Evolutionary conservation across 1,140 invertebrate genomes (phyloP), one percentile per base, ranked within the genome.

Genomic region (Caenorhabditis briggsae): DNA sequence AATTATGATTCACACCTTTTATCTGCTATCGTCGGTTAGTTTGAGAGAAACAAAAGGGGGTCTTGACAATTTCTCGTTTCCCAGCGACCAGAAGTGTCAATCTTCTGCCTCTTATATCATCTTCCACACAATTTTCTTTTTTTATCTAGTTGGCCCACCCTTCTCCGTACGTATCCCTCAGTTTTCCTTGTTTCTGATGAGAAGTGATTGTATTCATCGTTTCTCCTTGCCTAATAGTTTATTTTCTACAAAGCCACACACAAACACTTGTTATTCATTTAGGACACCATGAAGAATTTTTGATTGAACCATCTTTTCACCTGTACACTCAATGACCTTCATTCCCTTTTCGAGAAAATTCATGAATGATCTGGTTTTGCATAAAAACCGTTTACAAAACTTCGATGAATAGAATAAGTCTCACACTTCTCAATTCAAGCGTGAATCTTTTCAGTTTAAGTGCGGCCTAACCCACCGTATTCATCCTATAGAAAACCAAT

Each of bases 1-100:
- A 53, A 78, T 70, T 46, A 70, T 48, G 65, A 70, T 50, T 78
- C 70, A 78, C 46, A 78, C 70, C 70, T 78, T 53, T 50, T 78
- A 78, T 50, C 43, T 78, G 8, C 46, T 70, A 70, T 70, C 41
- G 41, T n/a, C 65, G 65, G 65, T 70, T 70, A 70, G 65, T 18
- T 70, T 41, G 43, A 11, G 65, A n/a, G n/a, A 46, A 46, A 9
- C 8, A n/a, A 33, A n/a, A 33, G 33, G 8, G 64, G 64, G 64
- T 70, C 64, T 78, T 78, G 43, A 41, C 46, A 20, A 50, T 20
- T 78, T 78, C 70, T 78, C 70, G 70, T 78, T 78, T 78, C 16
- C 23, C 18, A 78, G 46, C 43, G 46, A 78, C 41, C 33, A 9
- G 33, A 33, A 33, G 33, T 33, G 33, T 33, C 61, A 25, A 25